Base-by-base conservation (phyloP, 2,797 vertebrate genomes). In the Octomys mimax region DNA sequence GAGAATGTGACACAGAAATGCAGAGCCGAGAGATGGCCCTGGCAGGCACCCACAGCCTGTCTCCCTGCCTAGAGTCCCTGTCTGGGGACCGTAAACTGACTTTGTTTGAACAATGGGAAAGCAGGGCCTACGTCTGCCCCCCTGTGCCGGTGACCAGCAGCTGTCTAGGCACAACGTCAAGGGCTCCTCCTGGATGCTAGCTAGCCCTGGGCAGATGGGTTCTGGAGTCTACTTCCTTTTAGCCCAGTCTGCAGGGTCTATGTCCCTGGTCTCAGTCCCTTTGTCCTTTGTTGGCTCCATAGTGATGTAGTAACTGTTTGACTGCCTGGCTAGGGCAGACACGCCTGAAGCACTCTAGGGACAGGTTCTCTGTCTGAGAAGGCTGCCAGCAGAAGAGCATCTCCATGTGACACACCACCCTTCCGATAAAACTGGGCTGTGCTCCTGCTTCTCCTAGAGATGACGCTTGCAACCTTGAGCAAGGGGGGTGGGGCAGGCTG, bases 31-130 rank as follows among this genome's bases (percentile, higher is more conserved):
- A 16, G 49, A 42, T 4, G 39, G 54, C 33, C 6, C 3, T n/a
- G 68, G 54, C 36, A 24, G 75, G 11, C n/a, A 31, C 0, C 7
- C 61, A 57, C 19, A 61, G 57, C 33, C 57, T 26, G 54, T 24
- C 12, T 0, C 14, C 2, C 18, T 52, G 78, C 28, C 49, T 33
- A 36, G 36, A 36, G 28, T 77, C 46, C 39, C 62, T 11, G 64
- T 7, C 52, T n/a, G 1, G 12, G 22, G 61, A 26, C 18, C 31
- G 6, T 39, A 81, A 91, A 86, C 42, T n/a, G 18, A 26, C 83
- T 92, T 79, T 87, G 57, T 71, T 61, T 91, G 36, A 75, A 81
- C 54, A 93, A 90, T 28, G n/a, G 22, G 83, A 26, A 66, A 2
- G 18, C 31, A 14, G 70, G 59, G 31, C 39, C 26, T 26, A 87